Conservation (phyloP, 2,888 invertebrate genomes). For the Chymomyza caudatula region DNA sequence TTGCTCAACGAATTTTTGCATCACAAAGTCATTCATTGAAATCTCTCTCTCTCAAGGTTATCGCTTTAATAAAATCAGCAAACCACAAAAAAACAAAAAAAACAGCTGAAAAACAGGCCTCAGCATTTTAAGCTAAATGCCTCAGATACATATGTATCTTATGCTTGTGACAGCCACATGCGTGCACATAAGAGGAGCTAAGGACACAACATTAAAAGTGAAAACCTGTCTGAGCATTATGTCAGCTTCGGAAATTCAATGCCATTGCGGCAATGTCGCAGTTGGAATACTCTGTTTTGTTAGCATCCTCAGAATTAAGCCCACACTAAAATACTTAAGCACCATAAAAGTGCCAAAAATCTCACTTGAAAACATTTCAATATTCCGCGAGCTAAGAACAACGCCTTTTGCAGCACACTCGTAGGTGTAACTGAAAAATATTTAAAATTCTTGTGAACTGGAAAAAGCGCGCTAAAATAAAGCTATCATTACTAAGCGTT, state of each 20-base stretch:
- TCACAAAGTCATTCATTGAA: slow-evolving; percentile 52
- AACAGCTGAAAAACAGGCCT: slow-evolving; percentile 24
- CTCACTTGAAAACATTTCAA: slow-evolving; percentile 34
- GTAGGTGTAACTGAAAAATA: slow-evolving; percentile 47
- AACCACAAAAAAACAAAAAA: too few relatives aligned
- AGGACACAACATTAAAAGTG: slow-evolving; percentile 59
- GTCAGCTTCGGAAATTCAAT: slow-evolving; percentile 18
- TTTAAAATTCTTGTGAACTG: slow-evolving; percentile 58
- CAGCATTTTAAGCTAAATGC: not conserved
- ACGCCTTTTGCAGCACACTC: not conserved
- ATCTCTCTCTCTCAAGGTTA: slow-evolving; percentile 70
- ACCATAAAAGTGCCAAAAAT: slow-evolving; percentile 54
- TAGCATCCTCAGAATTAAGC: not conserved
- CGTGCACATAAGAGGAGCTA: slow-evolving; percentile 53
- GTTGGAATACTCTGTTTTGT: not conserved
- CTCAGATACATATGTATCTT: slow-evolving; percentile 1
- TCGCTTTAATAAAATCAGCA: slow-evolving; percentile 45
- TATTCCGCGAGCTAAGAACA: not conserved
- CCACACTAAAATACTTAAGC: slow-evolving; percentile 1
- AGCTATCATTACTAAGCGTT: slow-evolving; percentile 43
- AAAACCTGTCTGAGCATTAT: slow-evolving; percentile 62
- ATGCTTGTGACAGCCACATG: slow-evolving; percentile 23
- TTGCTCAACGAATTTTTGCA: slow-evolving; percentile 50
- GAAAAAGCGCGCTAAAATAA: slow-evolving; percentile 32
- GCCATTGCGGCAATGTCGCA: slow-evolving; percentile 29